Evolutionary conservation across 2,888 invertebrate species (phyloP).

Genomic region (Hirtodrosophila duncani): DNA sequence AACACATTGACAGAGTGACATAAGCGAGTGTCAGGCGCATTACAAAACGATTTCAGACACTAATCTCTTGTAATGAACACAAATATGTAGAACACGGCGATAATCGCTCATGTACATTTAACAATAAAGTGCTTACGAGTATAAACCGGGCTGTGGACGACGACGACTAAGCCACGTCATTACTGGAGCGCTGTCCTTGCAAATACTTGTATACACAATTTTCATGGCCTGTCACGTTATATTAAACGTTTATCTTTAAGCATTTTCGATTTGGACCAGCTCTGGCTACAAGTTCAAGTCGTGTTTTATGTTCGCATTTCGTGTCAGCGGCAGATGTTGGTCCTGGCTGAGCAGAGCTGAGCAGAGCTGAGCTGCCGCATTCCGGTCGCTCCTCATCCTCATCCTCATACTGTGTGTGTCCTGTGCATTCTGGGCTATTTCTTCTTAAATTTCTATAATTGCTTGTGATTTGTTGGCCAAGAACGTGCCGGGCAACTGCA

Average conservation of each 20-base stretch:
- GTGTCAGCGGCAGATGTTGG: conserved; percentile 68
- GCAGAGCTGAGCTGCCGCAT: no score
- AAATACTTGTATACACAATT: conserved; percentile 30
- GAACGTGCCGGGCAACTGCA: conserved; percentile 68
- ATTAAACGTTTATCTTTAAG: conserved; percentile 64
- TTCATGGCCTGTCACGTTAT: conserved; percentile 49
- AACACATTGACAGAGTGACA: conserved; percentile 2
- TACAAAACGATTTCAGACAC: conserved; percentile 65
- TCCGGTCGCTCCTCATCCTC: no score
- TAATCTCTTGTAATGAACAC: conserved; percentile 71
- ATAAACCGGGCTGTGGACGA: no score
- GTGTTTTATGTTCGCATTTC: conserved; percentile 42
- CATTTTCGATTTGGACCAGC: conserved; percentile 58
- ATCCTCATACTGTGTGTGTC: background rate
- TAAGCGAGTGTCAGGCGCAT: conserved; percentile 37
- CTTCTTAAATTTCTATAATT: conserved; percentile 73
- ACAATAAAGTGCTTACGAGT: conserved; percentile 41
- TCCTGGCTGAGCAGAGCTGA: no score
- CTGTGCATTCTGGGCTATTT: conserved; percentile 34
- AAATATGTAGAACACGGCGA: conserved; percentile 66
- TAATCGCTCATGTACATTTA: conserved; percentile 61
- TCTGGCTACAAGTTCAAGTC: conserved; percentile 13
- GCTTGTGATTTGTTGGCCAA: conserved; percentile 70
- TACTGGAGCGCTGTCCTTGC: no score
- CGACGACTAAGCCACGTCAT: no score